phyloP scores from a whole-genome alignment of 2,113 vertebrate species.

The Theristicus caerulescens region DNA sequence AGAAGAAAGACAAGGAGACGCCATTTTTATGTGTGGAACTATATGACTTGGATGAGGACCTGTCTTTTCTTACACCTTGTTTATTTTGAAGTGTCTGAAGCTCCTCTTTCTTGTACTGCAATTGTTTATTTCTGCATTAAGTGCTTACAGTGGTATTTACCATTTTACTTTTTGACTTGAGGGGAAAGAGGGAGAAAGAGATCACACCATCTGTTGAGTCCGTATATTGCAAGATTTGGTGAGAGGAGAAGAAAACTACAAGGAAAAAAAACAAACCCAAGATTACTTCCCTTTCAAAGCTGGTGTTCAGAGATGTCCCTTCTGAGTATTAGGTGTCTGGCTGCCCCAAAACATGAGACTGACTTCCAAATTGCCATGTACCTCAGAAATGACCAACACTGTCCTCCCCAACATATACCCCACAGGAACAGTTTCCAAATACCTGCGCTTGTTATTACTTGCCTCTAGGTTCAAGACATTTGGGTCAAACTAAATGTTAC shows the following conservation, averaged over 20 bases:
- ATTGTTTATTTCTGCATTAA: not conserved
- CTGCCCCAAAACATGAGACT: not conserved
- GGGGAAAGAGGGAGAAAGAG: not conserved
- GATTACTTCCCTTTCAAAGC: not conserved
- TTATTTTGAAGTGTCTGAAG: constrained; percentile 1
- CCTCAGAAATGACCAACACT: not conserved
- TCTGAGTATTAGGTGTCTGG: not conserved
- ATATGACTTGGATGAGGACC: not conserved
- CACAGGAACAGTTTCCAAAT: not conserved
- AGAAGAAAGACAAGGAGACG: not conserved
- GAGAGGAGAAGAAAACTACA: not conserved
- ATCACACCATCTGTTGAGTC: not conserved
- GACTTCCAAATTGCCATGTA: not conserved
- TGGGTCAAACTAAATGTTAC: not conserved
- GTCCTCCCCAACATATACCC: not conserved
- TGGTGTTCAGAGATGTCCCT: not conserved
- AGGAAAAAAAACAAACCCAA: not conserved
- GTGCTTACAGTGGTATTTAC: not conserved
- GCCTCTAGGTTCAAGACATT: not conserved
- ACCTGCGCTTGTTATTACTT: not conserved
- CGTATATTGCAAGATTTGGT: not conserved
- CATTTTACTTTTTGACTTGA: not conserved
- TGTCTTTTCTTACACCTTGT: not conserved
- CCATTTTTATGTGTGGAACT: not conserved
- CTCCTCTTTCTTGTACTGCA: not conserved